phyloP scores from a whole-genome alignment of 2,888 invertebrate species.

The Hydrotaea cyrtoneurina region DNA sequence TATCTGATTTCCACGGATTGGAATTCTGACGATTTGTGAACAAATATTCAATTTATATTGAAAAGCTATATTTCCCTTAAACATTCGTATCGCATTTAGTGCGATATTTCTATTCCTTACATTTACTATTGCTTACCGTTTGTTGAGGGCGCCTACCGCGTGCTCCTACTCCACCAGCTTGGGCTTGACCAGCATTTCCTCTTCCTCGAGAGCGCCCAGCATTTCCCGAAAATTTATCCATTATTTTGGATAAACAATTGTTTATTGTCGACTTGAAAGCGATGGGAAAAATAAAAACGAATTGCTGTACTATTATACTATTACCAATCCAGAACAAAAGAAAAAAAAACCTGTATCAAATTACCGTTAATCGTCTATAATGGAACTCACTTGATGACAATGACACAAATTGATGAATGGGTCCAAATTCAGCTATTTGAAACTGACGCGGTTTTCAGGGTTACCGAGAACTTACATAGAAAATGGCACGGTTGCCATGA shows the following conservation, averaged over 20 bases:
- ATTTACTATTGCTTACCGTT: slow-evolving; percentile 34
- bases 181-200: slow-evolving; percentile 45
- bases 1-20: too few species aligned
- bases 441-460: slow-evolving; percentile 14
- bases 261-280: not conserved
- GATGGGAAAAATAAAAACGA: not conserved
- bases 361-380: too few species aligned
- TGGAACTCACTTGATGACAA: too few species aligned
- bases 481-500: too few species aligned
- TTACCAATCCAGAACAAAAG: not conserved
- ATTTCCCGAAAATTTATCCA: slow-evolving; percentile 66
- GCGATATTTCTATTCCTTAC: too few species aligned
- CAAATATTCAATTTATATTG: too few species aligned
- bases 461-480: not conserved
- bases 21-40: too few species aligned
- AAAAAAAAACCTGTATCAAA: not conserved
- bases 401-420: not conserved
- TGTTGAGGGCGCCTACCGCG: slow-evolving; percentile 60
- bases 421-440: not conserved
- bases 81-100: too few species aligned
- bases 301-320: too few species aligned
- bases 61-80: too few species aligned
- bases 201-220: slow-evolving; percentile 71
- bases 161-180: slow-evolving; percentile 43
- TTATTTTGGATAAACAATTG: slow-evolving; percentile 31